A percentile compares a stretch with the other conserved stretches of the same genome.
Conservation (phyloP, 1,140 invertebrate species). For the Berghia stephanieae region DNA sequence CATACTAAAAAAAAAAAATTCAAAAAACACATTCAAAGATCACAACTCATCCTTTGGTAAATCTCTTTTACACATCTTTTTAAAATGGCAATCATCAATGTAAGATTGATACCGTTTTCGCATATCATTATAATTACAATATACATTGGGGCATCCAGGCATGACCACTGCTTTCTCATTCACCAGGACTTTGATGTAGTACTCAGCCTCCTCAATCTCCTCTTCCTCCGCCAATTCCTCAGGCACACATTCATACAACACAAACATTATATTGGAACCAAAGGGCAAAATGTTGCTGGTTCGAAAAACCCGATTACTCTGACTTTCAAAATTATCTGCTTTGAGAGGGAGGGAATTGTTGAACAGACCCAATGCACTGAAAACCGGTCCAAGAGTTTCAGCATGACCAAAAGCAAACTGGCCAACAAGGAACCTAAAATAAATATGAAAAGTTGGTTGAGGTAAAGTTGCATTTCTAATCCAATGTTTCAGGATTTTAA, state of each 20-base stretch:
- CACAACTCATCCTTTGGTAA: slow-evolving; percentile 36
- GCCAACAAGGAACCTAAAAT: slow-evolving; percentile 65
- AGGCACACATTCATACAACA: slow-evolving; percentile 72
- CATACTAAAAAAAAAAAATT: too few relatives aligned
- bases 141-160: slow-evolving; percentile 47
- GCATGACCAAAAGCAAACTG: slow-evolving; percentile 88
- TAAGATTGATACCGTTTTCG: slow-evolving; percentile 40
- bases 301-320: slow-evolving; percentile 76
- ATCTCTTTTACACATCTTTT: slow-evolving; percentile 39
- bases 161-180: slow-evolving; percentile 53
- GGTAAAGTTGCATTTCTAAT: slow-evolving; percentile 9
- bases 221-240: slow-evolving; percentile 34
- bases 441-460: slow-evolving; percentile 13
- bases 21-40: slow-evolving; percentile 14
- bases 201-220: slow-evolving; percentile 35
- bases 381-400: slow-evolving; percentile 83
- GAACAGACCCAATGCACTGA: slow-evolving; percentile 80
- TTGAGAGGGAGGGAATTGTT: slow-evolving; percentile 74
- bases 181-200: slow-evolving; percentile 51
- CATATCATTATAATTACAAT: slow-evolving; percentile 47
- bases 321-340: slow-evolving; percentile 71
- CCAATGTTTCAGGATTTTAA: not conserved
- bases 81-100: slow-evolving; percentile 53
- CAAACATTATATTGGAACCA: slow-evolving; percentile 85
- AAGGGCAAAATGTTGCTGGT: slow-evolving; percentile 82